Percentiles rank a stretch among this genome's conserved stretches.
phyloP scores from a whole-genome alignment of 2,113 vertebrate species.

The Chlamydotis undulata region DNA sequence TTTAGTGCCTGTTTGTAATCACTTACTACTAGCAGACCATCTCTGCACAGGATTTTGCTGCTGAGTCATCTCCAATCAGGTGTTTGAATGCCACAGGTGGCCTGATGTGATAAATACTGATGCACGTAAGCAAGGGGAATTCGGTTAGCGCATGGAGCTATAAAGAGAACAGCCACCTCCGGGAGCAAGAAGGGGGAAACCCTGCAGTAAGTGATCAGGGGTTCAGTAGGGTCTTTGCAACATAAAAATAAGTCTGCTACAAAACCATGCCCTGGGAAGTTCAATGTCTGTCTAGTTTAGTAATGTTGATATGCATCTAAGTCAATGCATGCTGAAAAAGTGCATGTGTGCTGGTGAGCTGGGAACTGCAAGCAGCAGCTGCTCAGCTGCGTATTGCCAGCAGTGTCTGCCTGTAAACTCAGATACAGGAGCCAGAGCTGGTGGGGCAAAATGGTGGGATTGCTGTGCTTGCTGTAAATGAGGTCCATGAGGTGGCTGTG shows the following conservation, averaged over 20 bases:
- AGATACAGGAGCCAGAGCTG: background rate
- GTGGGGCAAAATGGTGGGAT: background rate
- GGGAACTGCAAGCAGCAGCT: background rate
- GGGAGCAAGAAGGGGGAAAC: background rate
- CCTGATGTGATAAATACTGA: background rate
- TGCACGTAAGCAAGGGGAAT: background rate
- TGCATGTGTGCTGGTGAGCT: background rate
- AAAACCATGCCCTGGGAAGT: background rate
- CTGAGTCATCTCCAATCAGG: background rate
- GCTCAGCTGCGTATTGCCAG: background rate
- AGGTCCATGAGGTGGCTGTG: background rate
- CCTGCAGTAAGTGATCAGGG: background rate
- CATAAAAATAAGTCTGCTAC: background rate
- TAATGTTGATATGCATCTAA: background rate
- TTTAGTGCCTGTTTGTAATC: background rate
- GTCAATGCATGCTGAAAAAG: background rate
- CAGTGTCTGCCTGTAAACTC: background rate
- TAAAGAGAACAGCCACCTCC: background rate
- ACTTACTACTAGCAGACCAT: background rate
- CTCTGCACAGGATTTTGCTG: background rate
- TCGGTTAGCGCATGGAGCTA: background rate
- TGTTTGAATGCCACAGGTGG: slow-evolving; percentile 14
- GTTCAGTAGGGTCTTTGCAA: background rate
- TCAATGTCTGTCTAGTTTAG: background rate
- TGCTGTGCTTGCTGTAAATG: background rate